These are phyloP conservation scores for Drosophila sproati DNA, from an alignment of 1,140 invertebrate genomes.

Conservation along the genomic window DNA sequence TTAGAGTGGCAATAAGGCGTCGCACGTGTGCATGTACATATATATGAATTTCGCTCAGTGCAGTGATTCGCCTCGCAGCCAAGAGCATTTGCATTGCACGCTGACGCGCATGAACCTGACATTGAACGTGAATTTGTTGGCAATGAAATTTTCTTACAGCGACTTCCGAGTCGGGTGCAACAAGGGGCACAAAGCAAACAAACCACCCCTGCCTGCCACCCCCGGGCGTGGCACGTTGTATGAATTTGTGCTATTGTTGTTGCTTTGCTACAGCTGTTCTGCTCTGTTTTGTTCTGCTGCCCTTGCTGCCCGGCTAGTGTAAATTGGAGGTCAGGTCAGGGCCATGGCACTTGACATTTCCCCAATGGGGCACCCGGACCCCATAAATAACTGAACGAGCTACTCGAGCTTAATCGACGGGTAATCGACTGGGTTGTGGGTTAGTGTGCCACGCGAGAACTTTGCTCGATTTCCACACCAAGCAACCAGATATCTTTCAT, in stretches of 20 bases:
- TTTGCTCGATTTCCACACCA: neutral
- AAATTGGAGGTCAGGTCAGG: constrained; percentile 62
- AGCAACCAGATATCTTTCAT: neutral
- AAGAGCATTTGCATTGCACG: constrained; percentile 45
- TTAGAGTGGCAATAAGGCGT: constrained; percentile 1
- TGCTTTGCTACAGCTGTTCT: constrained; percentile 5
- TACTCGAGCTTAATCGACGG: constrained; percentile 1
- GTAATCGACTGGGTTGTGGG: constrained; percentile 5
- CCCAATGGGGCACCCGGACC: constrained; percentile 19
- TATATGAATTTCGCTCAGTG: neutral
- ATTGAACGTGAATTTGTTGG: constrained; percentile 61
- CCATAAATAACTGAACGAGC: constrained; percentile 36
- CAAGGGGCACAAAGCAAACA: neutral
- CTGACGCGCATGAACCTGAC: constrained; percentile 59
- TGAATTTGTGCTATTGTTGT: constrained; percentile 33
- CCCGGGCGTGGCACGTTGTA: neutral
- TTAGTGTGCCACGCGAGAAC: constrained; percentile 12
- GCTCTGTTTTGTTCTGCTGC: constrained; percentile 12
- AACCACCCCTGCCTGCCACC: neutral
- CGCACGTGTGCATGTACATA: neutral
- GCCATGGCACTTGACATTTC: constrained; percentile 57
- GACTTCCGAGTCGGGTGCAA: constrained; percentile 15
- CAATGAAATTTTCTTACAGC: constrained; percentile 46
- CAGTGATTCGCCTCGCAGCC: neutral
- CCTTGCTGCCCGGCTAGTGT: constrained; percentile 1